These are phyloP conservation scores for Cryptomyrus ogoouensis DNA, from an alignment of 2,113 vertebrate genomes.

Conservation along the genomic window DNA sequence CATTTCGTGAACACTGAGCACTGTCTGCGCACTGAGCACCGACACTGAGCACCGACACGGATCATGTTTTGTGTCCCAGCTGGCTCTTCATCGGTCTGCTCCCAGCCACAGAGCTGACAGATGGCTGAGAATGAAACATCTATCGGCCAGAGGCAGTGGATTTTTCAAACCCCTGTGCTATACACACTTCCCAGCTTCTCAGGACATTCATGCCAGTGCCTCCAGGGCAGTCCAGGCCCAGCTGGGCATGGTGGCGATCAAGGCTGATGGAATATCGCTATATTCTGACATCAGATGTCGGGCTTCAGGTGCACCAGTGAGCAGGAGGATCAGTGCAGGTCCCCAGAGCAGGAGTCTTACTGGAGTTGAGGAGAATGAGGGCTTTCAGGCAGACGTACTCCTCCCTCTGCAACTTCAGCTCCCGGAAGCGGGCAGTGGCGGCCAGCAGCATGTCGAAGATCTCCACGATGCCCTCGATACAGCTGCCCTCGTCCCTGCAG, in stretches of 20 bases:
- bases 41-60: background rate
- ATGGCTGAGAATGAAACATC: background rate
- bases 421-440: conserved; percentile 84
- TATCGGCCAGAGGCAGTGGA: background rate
- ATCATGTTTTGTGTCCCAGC: background rate
- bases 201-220: background rate
- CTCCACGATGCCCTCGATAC: conserved; percentile 90
- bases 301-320: background rate
- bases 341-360: conserved; percentile 65
- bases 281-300: background rate
- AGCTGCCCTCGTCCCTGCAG: conserved; percentile 87
- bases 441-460: conserved; percentile 97
- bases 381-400: conserved; percentile 97
- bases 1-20: background rate
- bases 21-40: background rate
- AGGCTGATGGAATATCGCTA: background rate
- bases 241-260: background rate
- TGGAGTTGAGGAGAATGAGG: conserved; percentile 97
- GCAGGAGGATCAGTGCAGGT: background rate
- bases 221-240: background rate
- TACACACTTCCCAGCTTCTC: background rate
- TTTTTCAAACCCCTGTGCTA: background rate
- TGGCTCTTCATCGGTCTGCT: background rate
- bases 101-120: background rate
- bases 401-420: conserved; percentile 88